A percentile compares a stretch with the other conserved stretches of the same genome.
Conservation (phyloP, 1,140 invertebrate species). For the Anastrepha ludens region DNA sequence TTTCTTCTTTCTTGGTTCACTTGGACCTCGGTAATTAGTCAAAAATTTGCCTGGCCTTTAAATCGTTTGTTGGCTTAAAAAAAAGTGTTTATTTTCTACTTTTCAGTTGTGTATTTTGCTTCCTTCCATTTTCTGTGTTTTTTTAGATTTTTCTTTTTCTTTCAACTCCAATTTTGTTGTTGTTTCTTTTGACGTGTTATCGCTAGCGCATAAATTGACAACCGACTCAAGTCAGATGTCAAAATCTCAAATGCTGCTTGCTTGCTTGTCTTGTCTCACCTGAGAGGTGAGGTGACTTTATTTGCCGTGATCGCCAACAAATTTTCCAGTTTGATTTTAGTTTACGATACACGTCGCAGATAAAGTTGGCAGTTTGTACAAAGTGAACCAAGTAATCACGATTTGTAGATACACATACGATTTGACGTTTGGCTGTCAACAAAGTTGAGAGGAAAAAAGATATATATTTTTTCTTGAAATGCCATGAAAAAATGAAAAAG, state of each 20-base stretch:
- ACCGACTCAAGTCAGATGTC: conserved; percentile 41
- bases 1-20: too few species aligned
- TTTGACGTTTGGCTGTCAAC: conserved; percentile 48
- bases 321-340: conserved; percentile 48
- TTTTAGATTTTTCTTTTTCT: background rate
- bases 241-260: conserved; percentile 34
- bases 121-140: background rate
- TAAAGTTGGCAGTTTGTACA: conserved; percentile 46
- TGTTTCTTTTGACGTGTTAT: background rate
- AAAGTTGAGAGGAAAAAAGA: background rate
- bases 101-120: background rate
- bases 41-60: too few species aligned
- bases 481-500: background rate
- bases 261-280: conserved; percentile 7
- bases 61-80: too few species aligned
- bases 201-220: conserved; percentile 47
- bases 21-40: too few species aligned
- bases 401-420: conserved; percentile 46
- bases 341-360: conserved; percentile 44
- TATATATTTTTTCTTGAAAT: background rate
- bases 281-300: conserved; percentile 30
- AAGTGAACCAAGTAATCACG: conserved; percentile 45
- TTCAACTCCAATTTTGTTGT: background rate
- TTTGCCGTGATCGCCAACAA: conserved; percentile 38
- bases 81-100: too few species aligned